Base-by-base conservation (phyloP, 1,140 invertebrate genomes). In the Drosophila quadrilineata region DNA sequence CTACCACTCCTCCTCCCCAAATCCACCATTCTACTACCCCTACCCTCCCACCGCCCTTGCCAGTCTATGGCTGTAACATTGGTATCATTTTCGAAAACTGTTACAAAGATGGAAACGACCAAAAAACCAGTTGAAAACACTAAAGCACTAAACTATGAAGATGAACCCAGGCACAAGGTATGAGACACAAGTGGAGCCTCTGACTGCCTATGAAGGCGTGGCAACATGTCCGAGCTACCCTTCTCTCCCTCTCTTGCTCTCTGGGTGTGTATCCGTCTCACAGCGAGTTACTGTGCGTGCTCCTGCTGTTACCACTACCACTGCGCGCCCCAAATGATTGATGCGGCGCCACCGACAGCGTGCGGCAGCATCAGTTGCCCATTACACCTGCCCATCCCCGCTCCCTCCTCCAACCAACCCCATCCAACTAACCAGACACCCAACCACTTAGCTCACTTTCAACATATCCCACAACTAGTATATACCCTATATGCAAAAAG, bases 41-140 rank as follows among this genome's bases (percentile, higher is more conserved):
- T 17, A n/a, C 19, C 19, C 26, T 5, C 24, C 12, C 3, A 5
- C 8, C 2, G 6, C 5, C 4, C 6, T 5, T n/a, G 8, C 6
- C 9, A 9, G 22, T 6, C 43, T 10, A 46, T 14, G 19, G 22
- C 21, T 40, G 12, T 21, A 29, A 3, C 50, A 41, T 9, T 57
- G 56, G 69, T 70, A 84, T 71, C 65, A 74, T 84, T 84, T 84
- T 77, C 65, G 29, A 85, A 75, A 84, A 82, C 73, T 84, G 77
- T 85, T 82, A 66, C 76, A 76, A 70, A 70, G 63, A 62, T 62
- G 48, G n/a, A 70, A 53, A 35, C 62, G 26, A 29, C 19, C 28
- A 53, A 43, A 66, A 71, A 66, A 43, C 9, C 48, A 36, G 56
- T 43, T 58, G 33, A 35, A 33, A 65, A 69, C 31, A 46, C 52